Evolutionary conservation across 2,113 vertebrate genomes (phyloP).

Genomic region (Phrynocephalus versicolor): DNA sequence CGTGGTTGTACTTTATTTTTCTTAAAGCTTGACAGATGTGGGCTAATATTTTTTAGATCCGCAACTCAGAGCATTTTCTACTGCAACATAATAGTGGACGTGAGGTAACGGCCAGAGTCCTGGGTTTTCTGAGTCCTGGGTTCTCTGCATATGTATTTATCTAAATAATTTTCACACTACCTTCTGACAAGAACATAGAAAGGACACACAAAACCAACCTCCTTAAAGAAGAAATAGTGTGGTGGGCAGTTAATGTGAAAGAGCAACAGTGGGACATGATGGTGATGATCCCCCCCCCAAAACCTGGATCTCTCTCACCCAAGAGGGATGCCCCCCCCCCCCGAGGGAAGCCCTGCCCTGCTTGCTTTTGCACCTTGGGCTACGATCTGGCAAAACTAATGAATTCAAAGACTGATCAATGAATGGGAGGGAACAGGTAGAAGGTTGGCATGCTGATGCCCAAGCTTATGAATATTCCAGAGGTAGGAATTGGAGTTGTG

Average conservation of each 20-base stretch:
- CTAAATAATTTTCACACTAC: too few species aligned
- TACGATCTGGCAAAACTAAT: not conserved
- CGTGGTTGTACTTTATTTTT: too few species aligned
- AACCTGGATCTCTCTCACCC: not conserved
- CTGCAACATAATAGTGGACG: too few species aligned
- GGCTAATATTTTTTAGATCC: too few species aligned
- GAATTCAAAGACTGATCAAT: constrained; percentile 7
- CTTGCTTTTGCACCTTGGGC: not conserved
- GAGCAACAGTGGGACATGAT: not conserved
- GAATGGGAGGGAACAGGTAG: constrained; percentile 17
- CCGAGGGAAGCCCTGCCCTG: too few species aligned
- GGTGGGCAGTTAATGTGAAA: not conserved
- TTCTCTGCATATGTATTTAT: too few species aligned
- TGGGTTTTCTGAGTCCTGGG: too few species aligned
- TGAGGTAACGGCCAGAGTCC: too few species aligned
- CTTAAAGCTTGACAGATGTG: too few species aligned
- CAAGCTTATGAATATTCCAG: constrained; percentile 88
- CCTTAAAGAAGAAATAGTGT: not conserved
- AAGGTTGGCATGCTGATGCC: constrained; percentile 58
- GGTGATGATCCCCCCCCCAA: too few species aligned
- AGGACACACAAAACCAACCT: fast-evolving
- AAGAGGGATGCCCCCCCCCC: not conserved
- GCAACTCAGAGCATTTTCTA: too few species aligned
- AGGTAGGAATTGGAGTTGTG: constrained; percentile 81
- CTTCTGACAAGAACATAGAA: not conserved